Base-by-base conservation (phyloP, 2,888 invertebrate genomes). In the Drosophila engyochracea region DNA sequence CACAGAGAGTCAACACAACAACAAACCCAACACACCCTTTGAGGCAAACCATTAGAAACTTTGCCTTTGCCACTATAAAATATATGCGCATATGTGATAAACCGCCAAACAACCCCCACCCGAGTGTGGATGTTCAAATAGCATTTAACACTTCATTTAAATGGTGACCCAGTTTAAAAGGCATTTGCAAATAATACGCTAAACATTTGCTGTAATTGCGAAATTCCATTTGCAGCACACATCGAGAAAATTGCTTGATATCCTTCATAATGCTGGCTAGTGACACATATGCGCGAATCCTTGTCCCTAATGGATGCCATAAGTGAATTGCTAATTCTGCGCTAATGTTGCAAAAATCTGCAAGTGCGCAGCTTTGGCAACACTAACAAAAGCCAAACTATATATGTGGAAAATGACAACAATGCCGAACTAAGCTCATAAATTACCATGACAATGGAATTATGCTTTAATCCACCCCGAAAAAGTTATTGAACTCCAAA, bases 391-490 rank as follows among this genome's bases (percentile, higher is more conserved):
- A 49, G 25, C 47, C 47, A 4, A 44, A 51, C 54, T 64, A 31
- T 30, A 30, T 31, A n/a, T 47, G 25, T 47, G 47, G 16, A 62
- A 65, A 71, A 54, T 76, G 79, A 81, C 84, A 85, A 85, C 87
- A 87, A 80, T 80, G 71, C 61, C 61, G 54, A 82, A 75, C 86
- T 90, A 89, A 84, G 82, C 87, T 79, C 89, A 89, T 90, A 87
- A 87, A 87, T 87, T 90, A 70, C 90, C 87, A 87, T 87, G 87
- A 90, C 90, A 87, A 90, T 88, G 79, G 89, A 79, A 90, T 82
- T 83, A 85, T 87, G 77, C 65, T 70, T 71, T 82, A 85, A 81
- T 80, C 83, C 83, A 80, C 83, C 85, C 90, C 71, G 62, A 60
- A 73, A 74, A 85, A 79, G 83, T 77, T 88, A 88, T 84, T 88